phyloP scores from a whole-genome alignment of 2,113 vertebrate genomes.

The Pachyramphus minor region DNA sequence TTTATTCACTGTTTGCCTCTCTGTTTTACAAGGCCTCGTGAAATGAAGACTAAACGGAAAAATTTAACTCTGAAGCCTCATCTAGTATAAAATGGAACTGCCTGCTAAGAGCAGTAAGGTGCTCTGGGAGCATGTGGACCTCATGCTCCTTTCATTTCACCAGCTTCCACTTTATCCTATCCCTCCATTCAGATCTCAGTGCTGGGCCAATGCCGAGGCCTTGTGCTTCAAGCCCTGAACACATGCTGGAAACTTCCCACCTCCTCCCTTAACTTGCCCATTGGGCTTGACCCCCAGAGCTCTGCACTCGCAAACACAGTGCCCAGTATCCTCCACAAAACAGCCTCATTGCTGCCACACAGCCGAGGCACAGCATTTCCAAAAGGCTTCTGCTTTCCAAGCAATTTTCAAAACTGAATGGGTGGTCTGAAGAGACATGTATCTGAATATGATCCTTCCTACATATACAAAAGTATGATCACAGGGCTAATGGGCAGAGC shows the following conservation, averaged over 20 bases:
- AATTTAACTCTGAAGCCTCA: neutral
- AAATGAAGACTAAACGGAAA: neutral
- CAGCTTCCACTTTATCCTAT: neutral
- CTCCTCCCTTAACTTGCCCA: neutral
- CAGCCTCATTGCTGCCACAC: neutral
- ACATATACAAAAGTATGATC: neutral
- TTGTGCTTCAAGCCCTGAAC: neutral
- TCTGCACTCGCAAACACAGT: neutral
- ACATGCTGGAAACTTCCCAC: neutral
- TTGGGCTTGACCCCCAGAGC: neutral
- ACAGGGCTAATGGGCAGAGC: neutral
- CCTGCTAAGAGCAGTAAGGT: neutral
- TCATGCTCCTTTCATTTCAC: neutral
- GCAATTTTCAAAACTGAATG: neutral
- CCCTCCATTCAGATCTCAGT: neutral
- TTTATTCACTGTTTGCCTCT: neutral
- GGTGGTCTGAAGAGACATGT: neutral
- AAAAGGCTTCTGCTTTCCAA: neutral
- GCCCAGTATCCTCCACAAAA: neutral
- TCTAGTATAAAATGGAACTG: neutral
- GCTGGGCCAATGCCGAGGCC: accelerated
- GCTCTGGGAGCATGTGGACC: neutral
- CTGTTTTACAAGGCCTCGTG: neutral
- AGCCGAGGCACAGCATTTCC: neutral
- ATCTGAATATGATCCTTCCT: neutral